phyloP scores from a whole-genome alignment of 2,797 vertebrate genomes.

The Danio tinwini region DNA sequence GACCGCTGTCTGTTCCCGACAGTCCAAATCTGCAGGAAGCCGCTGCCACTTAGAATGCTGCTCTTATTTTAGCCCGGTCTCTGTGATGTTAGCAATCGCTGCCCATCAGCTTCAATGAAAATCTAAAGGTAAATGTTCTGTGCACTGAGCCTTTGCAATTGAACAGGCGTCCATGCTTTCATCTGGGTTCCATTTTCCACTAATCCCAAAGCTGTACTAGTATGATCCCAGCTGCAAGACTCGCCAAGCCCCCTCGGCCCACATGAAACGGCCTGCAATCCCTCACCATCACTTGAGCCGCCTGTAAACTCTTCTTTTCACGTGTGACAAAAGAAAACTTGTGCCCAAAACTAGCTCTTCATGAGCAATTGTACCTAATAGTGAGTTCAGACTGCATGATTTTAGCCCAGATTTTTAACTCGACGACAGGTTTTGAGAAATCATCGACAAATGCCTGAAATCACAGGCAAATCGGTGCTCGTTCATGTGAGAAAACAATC shows the following conservation, averaged over 20 bases:
- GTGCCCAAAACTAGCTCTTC: constrained; percentile 44
- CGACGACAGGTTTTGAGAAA: no score
- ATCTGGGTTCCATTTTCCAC: constrained; percentile 62
- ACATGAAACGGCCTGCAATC: constrained; percentile 61
- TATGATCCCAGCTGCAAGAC: constrained; percentile 59
- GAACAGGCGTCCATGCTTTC: constrained; percentile 51
- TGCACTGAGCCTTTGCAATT: constrained; percentile 39
- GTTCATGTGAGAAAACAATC: no score
- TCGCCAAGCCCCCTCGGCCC: constrained; percentile 54
- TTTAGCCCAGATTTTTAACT: no score
- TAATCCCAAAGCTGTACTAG: constrained; percentile 62
- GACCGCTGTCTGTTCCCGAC: constrained; percentile 34
- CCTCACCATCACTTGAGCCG: constrained; percentile 57
- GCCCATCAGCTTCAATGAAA: constrained; percentile 41
- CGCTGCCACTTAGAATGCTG: constrained; percentile 38
- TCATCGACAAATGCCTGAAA: no score
- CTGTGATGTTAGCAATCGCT: constrained; percentile 27
- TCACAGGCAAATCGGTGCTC: no score
- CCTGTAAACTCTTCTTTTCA: constrained; percentile 41
- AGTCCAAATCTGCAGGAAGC: constrained; percentile 29
- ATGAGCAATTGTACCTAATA: constrained; percentile 27
- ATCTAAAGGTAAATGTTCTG: constrained; percentile 44
- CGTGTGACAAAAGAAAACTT: constrained; percentile 42
- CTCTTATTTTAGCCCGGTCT: constrained; percentile 41
- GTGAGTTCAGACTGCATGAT: no score